Percentiles rank a stretch among this genome's conserved stretches.
These are phyloP conservation scores for Paedocypris sp. DNA, from an alignment of 2,113 vertebrate species.

Conservation along the genomic window DNA sequence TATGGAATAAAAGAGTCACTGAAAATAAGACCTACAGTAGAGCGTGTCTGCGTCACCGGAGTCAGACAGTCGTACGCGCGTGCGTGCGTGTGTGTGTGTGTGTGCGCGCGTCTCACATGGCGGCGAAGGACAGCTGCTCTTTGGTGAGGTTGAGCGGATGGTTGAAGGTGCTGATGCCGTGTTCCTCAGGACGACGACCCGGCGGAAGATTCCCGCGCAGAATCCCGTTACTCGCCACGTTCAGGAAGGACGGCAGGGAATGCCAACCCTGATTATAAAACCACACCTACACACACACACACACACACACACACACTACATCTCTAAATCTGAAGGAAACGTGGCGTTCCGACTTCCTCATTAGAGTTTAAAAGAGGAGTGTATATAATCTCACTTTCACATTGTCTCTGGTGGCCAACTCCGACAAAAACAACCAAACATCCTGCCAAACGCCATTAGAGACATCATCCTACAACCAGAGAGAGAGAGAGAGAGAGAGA, in stretches of 20 bases:
- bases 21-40: too few species aligned
- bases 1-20: too few species aligned
- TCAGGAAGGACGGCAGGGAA: conserved; percentile 77
- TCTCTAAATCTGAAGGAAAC: background rate
- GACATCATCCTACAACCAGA: conserved; percentile 4
- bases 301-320: background rate
- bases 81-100: background rate
- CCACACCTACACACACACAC: conserved; percentile 72
- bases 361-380: too few species aligned
- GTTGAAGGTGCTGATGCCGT: conserved; percentile 83
- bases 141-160: conserved; percentile 94
- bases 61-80: background rate
- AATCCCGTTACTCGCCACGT: conserved; percentile 85
- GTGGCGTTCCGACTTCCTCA: too few species aligned
- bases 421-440: conserved; percentile 55
- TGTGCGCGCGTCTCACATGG: conserved; percentile 68
- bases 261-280: conserved; percentile 96
- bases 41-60: conserved; percentile 15
- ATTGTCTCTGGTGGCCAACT: conserved; percentile 68
- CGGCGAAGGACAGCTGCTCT: conserved; percentile 77
- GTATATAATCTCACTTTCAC: conserved; percentile 75
- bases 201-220: conserved; percentile 76
- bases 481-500: conserved; percentile 3
- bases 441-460: conserved; percentile 14
- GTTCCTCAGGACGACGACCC: conserved; percentile 60